A percentile compares a stretch with the other conserved stretches of the same genome.
Evolutionary conservation across 2,113 vertebrate genomes (phyloP).

Genomic region (Pangasianodon hypophthalmus): DNA sequence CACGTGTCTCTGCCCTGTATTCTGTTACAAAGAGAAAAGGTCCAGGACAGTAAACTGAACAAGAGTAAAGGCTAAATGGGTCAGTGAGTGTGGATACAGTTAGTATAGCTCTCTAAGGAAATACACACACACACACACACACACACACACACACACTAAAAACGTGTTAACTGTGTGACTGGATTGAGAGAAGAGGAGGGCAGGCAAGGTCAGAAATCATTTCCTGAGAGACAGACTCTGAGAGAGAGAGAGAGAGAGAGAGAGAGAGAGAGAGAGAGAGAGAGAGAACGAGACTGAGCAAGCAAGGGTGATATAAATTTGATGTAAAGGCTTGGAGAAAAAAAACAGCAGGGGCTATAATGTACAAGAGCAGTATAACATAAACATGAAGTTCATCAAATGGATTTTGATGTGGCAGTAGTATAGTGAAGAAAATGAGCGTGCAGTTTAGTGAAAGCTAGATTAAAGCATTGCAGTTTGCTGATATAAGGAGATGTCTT

Average conservation of each 20-base stretch:
- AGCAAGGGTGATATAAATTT: background rate
- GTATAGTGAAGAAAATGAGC: background rate
- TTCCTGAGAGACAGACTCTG: slow-evolving; percentile 71
- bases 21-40: slow-evolving; percentile 41
- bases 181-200: slow-evolving; percentile 61
- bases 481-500: slow-evolving; percentile 20
- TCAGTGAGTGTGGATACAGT: slow-evolving; percentile 50
- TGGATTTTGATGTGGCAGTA: background rate
- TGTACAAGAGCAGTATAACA: background rate
- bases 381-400: background rate
- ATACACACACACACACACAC: slow-evolving; percentile 37
- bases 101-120: slow-evolving; percentile 31
- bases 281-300: background rate
- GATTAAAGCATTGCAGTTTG: background rate
- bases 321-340: background rate
- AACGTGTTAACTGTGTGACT: slow-evolving; percentile 70
- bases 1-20: slow-evolving; percentile 32
- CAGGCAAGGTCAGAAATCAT: slow-evolving; percentile 78
- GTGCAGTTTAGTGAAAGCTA: background rate
- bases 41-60: slow-evolving; percentile 65
- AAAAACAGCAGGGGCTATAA: background rate
- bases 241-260: background rate
- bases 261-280: slow-evolving; percentile 56
- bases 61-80: slow-evolving; percentile 55
- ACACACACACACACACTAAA: slow-evolving; percentile 41